phyloP scores from a whole-genome alignment of 2,888 invertebrate species.

The Scaptomyza polygonia region DNA sequence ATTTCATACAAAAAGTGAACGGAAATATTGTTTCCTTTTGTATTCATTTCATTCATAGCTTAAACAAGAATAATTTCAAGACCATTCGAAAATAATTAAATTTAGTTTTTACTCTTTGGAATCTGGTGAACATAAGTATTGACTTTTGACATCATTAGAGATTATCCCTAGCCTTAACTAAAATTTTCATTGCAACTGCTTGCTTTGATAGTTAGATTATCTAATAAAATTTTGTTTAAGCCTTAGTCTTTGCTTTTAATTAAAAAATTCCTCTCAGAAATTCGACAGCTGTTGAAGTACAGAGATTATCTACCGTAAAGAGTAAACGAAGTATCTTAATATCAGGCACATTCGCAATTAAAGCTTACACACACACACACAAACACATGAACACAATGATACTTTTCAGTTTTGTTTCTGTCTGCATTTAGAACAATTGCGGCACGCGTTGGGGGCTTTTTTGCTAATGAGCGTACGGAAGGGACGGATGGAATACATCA shows the following conservation, averaged over 20 bases:
- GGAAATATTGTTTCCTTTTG: too few relatives aligned
- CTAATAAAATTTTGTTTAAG: not conserved
- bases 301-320: not conserved
- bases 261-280: constrained; percentile 4
- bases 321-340: constrained; percentile 29
- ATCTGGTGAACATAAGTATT: not conserved
- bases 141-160: not conserved
- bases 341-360: constrained; percentile 6
- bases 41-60: too few relatives aligned
- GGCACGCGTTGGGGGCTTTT: constrained; percentile 52
- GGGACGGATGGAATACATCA: constrained; percentile 39
- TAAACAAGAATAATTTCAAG: too few relatives aligned
- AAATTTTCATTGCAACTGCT: not conserved
- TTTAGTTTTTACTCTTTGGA: not conserved
- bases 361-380: constrained; percentile 22
- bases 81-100: too few relatives aligned
- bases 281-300: not conserved
- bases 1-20: too few relatives aligned
- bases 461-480: constrained; percentile 73
- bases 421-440: constrained; percentile 61
- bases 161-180: not conserved
- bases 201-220: not conserved
- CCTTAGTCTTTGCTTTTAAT: not conserved
- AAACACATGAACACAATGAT: constrained; percentile 5
- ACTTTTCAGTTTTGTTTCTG: constrained; percentile 38